phyloP scores from a whole-genome alignment of 2,113 vertebrate genomes.

The Atherinomorus stipes region DNA sequence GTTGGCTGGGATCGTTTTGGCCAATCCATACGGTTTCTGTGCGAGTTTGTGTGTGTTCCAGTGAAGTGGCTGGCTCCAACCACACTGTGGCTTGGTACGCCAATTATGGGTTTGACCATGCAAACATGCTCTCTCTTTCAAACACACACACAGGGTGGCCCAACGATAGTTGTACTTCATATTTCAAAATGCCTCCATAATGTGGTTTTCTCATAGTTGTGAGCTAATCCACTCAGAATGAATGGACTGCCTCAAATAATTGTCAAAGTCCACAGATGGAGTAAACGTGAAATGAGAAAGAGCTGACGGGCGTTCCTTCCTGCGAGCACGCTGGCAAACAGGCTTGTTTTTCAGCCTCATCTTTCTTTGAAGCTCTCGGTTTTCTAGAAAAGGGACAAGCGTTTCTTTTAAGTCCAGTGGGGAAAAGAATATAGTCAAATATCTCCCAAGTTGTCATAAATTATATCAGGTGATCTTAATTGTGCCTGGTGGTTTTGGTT shows the following conservation, averaged over 20 bases:
- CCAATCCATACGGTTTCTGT: constrained; percentile 16
- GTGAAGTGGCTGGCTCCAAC: constrained; percentile 56
- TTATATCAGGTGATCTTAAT: constrained; percentile 79
- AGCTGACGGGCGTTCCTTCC: not conserved
- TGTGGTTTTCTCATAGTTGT: constrained; percentile 35
- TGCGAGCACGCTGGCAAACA: constrained; percentile 1
- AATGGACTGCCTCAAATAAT: constrained; percentile 24
- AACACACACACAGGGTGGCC: constrained; percentile 51
- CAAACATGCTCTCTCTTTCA: constrained; percentile 57
- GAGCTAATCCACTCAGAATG: constrained; percentile 34
- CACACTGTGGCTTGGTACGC: constrained; percentile 60
- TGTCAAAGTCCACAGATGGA: constrained; percentile 30
- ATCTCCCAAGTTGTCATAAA: constrained; percentile 84
- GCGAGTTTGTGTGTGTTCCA: constrained; percentile 27
- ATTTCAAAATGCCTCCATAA: constrained; percentile 26
- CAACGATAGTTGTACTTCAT: constrained; percentile 7
- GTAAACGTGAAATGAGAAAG: constrained; percentile 22
- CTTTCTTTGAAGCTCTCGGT: not conserved
- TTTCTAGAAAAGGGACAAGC: not conserved
- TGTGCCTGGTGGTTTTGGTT: constrained; percentile 41
- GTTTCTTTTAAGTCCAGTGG: not conserved
- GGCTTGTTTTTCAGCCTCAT: not conserved
- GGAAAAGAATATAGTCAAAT: constrained; percentile 60
- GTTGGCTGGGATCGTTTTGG: constrained; percentile 29
- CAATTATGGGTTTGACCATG: constrained; percentile 71